A percentile compares a stretch with the other conserved stretches of the same genome.
These are phyloP conservation scores for Pyrrhia umbra DNA, from an alignment of 2,888 invertebrate species.

Conservation along the genomic window DNA sequence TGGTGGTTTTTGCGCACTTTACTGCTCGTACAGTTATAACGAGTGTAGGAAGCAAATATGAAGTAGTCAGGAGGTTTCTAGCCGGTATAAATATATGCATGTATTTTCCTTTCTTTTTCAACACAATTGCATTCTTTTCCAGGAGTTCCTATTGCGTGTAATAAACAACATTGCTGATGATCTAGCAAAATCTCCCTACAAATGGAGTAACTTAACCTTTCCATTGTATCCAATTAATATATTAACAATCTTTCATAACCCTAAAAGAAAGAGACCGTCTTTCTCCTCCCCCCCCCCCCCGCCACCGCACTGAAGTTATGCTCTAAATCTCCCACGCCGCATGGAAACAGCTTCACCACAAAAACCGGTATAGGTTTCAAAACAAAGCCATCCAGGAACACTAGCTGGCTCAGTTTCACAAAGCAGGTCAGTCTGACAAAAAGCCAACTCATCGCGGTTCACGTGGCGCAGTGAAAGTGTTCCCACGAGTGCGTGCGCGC, in stretches of 20 bases:
- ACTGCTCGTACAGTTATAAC: constrained; percentile 49
- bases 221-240: too few species aligned
- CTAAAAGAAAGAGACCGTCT: not conserved
- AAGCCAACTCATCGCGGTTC: constrained; percentile 54
- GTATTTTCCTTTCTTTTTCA: not conserved
- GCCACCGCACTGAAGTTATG: not conserved
- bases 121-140: not conserved
- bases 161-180: not conserved
- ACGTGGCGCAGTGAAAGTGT: constrained; percentile 78
- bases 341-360: not conserved
- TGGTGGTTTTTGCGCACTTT: constrained; percentile 29
- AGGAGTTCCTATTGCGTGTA: not conserved
- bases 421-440: constrained; percentile 58
- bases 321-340: constrained; percentile 3
- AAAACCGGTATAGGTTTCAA: constrained; percentile 37
- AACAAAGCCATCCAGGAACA: constrained; percentile 46
- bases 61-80: constrained; percentile 4
- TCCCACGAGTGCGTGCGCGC: constrained; percentile 77
- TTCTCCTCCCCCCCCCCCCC: not conserved
- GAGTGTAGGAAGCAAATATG: constrained; percentile 42
- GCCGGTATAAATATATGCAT: constrained; percentile 4
- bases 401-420: constrained; percentile 28
- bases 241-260: not conserved
- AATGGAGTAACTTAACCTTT: too few species aligned
- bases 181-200: not conserved